Evolutionary conservation across 2,113 vertebrate species (phyloP), one percentile per base, ranked within the genome.

Genomic region (Limanda limanda): DNA sequence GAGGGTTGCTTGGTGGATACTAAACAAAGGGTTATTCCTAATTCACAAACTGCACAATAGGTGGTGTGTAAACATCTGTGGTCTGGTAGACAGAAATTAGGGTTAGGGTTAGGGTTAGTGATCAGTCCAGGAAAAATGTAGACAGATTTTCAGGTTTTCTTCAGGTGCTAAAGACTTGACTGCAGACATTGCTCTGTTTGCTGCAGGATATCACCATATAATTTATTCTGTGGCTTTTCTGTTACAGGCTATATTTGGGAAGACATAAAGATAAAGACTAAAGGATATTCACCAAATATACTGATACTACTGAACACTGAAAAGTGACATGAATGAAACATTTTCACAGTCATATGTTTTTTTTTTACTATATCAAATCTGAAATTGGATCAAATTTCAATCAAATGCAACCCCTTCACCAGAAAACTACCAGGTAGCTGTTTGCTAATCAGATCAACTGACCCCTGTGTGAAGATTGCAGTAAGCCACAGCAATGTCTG

Each of bases 181-280:
- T 47, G 23, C 13, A 42, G 63, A 82, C 58, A 64, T 68, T 85
- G 71, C 79, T 85, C 67, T 82, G 71, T 66, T 14, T 18, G 45
- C 4, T 18, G 15, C 4, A 48, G 45, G 45, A 48, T 5, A 7
- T 48, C 45, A 48, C 45, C 45, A 4, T 25, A 25, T 17, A 7
- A 27, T 35, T 13, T 51, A 3, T 51, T 25, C 17, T 47, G 18
- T 31, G 20, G 11, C 14, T 48, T 23, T 57, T 14, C 9, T 47
- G 23, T 27, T 55, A 61, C 18, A 56, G 14, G 21, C 47, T 14
- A 17, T 17, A 1, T 47, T 31, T 5, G 31, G 31, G 31, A 7
- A 5, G 5, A 31, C 31, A 31, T 31, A 31, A 31, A 47, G 4
- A 47, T 14, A 14, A 15, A 47, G 45, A 47, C 45, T 31, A 31